phyloP scores from a whole-genome alignment of 2,797 vertebrate species.

The Labeo calbasu region DNA sequence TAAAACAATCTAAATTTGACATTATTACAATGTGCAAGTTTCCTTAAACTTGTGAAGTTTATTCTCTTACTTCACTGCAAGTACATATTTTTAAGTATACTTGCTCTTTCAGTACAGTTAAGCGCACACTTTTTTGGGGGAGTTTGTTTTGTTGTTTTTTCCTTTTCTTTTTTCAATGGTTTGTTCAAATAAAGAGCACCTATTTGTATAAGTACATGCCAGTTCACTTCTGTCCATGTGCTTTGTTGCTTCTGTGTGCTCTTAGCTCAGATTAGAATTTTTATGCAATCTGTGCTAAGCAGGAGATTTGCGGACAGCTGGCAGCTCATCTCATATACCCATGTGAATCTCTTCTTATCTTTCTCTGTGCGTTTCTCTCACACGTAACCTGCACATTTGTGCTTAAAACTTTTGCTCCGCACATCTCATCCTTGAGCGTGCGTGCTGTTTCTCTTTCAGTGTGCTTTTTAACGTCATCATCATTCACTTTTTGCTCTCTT shows the following conservation, averaged over 20 bases:
- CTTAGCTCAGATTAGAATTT: slow-evolving; percentile 61
- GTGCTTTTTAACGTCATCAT: slow-evolving; percentile 23
- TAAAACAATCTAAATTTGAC: neutral
- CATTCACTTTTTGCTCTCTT: slow-evolving; percentile 39
- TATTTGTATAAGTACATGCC: neutral
- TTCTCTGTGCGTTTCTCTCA: slow-evolving; percentile 4
- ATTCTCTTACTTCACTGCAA: too few species aligned
- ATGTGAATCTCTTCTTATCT: slow-evolving; percentile 62
- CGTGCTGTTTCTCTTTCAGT: neutral
- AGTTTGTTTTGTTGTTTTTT: neutral
- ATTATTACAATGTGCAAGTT: neutral
- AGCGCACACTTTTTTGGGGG: too few species aligned
- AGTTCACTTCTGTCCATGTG: slow-evolving; percentile 41
- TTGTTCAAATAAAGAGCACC: neutral
- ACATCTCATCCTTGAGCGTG: neutral
- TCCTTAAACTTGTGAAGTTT: neutral
- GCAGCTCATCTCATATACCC: slow-evolving; percentile 56
- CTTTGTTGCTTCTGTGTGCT: slow-evolving; percentile 37
- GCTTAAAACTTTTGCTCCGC: slow-evolving; percentile 15
- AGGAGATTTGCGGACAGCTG: slow-evolving; percentile 64
- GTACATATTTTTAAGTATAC: too few species aligned
- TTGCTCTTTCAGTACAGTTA: neutral
- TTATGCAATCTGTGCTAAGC: slow-evolving; percentile 57
- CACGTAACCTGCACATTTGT: neutral
- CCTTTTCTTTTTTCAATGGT: neutral